Conservation (phyloP, 2,113 vertebrate species). For the Ciconia maguari region DNA sequence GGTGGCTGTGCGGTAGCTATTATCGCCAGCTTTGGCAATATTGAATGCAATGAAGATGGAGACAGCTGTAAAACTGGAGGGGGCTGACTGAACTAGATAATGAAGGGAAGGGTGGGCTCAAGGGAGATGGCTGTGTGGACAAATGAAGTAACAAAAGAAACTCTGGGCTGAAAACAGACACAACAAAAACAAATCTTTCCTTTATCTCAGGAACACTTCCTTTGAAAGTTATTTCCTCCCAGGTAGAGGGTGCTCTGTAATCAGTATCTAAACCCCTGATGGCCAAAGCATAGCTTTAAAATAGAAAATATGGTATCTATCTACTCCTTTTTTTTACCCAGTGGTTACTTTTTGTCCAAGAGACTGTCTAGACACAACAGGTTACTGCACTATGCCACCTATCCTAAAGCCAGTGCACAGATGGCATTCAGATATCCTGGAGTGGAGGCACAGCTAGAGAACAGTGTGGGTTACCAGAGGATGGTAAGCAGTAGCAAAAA, state of each 20-base stretch:
- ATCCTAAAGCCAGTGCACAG: neutral
- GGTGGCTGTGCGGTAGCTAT: rapidly evolving
- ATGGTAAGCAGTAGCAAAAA: neutral
- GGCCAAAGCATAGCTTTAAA: neutral
- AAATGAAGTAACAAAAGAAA: neutral
- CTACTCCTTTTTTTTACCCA: neutral
- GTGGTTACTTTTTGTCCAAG: neutral
- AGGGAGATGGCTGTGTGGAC: neutral
- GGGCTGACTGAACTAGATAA: neutral
- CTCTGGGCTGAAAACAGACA: neutral
- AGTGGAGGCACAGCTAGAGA: neutral
- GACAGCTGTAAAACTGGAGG: neutral
- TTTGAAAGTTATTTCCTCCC: neutral
- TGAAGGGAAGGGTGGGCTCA: neutral
- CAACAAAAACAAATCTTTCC: neutral
- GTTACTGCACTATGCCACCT: neutral
- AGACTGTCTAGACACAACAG: neutral
- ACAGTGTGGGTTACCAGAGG: neutral
- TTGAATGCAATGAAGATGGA: neutral
- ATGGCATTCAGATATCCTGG: neutral
- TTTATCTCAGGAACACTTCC: neutral
- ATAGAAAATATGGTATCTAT: neutral
- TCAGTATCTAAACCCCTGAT: neutral
- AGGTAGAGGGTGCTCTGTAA: neutral
- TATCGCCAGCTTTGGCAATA: neutral